A percentile compares a stretch with the other conserved stretches of the same genome.
phyloP scores from a whole-genome alignment of 2,113 vertebrate species.

The Enhydra lutris region DNA sequence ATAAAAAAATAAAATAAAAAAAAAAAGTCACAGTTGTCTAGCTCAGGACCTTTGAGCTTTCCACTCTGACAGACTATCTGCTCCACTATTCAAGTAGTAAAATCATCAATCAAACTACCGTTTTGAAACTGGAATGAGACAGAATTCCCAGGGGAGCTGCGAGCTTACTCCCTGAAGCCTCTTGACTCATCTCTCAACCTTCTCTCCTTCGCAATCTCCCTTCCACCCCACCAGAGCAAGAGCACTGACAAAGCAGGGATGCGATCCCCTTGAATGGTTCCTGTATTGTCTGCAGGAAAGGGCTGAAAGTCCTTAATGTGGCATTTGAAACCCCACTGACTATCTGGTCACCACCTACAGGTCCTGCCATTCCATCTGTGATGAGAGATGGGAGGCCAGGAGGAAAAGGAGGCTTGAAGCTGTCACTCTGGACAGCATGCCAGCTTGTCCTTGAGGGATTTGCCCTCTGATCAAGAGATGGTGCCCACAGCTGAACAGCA shows the following conservation, averaged over 20 bases:
- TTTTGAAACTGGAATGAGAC: background rate
- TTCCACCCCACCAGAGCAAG: too few relatives aligned
- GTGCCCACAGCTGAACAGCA: background rate
- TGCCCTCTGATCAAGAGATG: background rate
- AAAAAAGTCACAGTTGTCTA: background rate
- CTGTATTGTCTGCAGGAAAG: background rate
- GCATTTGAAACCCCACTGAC: background rate
- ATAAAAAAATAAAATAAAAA: too few relatives aligned
- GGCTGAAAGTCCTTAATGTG: background rate
- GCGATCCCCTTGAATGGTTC: background rate
- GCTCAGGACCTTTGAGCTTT: background rate
- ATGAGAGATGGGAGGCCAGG: background rate
- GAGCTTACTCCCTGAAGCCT: background rate
- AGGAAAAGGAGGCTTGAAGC: background rate
- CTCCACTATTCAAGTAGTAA: background rate
- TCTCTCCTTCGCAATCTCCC: background rate
- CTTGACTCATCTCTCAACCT: background rate
- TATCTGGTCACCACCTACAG: background rate
- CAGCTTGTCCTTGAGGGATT: background rate
- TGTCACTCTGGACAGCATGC: background rate
- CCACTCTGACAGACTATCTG: rapidly evolving
- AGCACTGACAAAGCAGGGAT: background rate
- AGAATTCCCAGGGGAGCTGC: background rate
- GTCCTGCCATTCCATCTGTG: background rate
- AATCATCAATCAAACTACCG: background rate